These are phyloP conservation scores for Drosophila aldrichi DNA, from an alignment of 2,888 invertebrate genomes.

Conservation along the genomic window DNA sequence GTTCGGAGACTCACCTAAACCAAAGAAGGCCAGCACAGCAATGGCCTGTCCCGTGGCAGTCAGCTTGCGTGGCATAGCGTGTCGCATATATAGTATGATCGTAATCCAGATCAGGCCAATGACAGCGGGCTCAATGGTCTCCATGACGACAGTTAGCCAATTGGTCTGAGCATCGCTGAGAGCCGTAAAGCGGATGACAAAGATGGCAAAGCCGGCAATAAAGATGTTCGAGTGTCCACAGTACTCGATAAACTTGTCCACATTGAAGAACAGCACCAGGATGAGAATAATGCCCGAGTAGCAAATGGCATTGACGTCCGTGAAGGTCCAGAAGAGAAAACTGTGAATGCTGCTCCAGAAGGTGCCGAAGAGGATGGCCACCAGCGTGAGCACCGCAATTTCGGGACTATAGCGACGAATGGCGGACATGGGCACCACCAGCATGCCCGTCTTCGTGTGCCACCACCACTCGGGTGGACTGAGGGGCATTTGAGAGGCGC, in stretches of 20 bases:
- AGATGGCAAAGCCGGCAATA: conserved; percentile 92
- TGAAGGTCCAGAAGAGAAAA: conserved; percentile 89
- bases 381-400: conserved; percentile 89
- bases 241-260: conserved; percentile 93
- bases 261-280: conserved; percentile 86
- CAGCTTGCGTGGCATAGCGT: conserved; percentile 91
- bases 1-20: conserved; percentile 86
- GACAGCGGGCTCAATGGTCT: conserved; percentile 91
- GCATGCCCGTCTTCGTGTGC: conserved; percentile 92
- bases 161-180: conserved; percentile 87
- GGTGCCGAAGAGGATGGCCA: conserved; percentile 90
- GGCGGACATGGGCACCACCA: conserved; percentile 92
- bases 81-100: conserved; percentile 92
- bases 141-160: conserved; percentile 89
- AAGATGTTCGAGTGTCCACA: conserved; percentile 93
- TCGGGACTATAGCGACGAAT: conserved; percentile 91
- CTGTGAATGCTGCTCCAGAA: conserved; percentile 93
- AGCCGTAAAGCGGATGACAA: conserved; percentile 91
- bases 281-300: conserved; percentile 76
- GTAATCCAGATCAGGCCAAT: conserved; percentile 93
- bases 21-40: conserved; percentile 92
- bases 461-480: conserved; percentile 95
- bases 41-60: conserved; percentile 92
- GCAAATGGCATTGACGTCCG: conserved; percentile 69
- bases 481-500: conserved; percentile 88